Conservation (phyloP, 2,888 invertebrate genomes). For the Lycocerus yunnanus region DNA sequence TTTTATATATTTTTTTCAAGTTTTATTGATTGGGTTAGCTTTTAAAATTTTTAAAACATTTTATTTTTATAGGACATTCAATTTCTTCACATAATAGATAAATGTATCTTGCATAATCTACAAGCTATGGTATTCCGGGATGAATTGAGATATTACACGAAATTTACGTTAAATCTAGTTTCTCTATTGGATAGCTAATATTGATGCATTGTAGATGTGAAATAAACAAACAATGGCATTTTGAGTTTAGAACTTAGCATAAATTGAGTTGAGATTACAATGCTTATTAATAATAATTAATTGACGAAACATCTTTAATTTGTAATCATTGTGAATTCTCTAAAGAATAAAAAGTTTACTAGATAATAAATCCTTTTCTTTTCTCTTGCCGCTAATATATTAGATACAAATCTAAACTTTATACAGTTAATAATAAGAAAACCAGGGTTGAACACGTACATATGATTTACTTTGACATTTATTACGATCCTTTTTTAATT, state of each 20-base stretch:
- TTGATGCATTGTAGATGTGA: not conserved
- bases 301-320: constrained; percentile 16
- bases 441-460: constrained; percentile 36
- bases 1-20: not conserved
- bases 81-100: not conserved
- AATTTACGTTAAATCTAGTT: not conserved
- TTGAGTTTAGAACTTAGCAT: not conserved
- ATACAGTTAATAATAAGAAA: constrained; percentile 29
- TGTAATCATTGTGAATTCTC: constrained; percentile 22
- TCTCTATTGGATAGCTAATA: no score
- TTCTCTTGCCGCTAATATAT: constrained; percentile 28
- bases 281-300: constrained; percentile 16
- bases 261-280: not conserved
- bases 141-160: not conserved
- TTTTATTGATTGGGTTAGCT: not conserved
- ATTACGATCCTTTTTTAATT: constrained; percentile 47
- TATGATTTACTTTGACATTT: constrained; percentile 47
- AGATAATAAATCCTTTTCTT: constrained; percentile 26
- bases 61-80: not conserved
- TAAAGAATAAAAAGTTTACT: constrained; percentile 27
- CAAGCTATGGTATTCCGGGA: not conserved
- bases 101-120: not conserved
- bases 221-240: not conserved
- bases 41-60: not conserved
- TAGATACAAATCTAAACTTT: constrained; percentile 35